Evolutionary conservation across 2,113 vertebrate species (phyloP), one percentile per base, ranked within the genome.

Genomic region (Sinocyclocheilus maitianheensis): DNA sequence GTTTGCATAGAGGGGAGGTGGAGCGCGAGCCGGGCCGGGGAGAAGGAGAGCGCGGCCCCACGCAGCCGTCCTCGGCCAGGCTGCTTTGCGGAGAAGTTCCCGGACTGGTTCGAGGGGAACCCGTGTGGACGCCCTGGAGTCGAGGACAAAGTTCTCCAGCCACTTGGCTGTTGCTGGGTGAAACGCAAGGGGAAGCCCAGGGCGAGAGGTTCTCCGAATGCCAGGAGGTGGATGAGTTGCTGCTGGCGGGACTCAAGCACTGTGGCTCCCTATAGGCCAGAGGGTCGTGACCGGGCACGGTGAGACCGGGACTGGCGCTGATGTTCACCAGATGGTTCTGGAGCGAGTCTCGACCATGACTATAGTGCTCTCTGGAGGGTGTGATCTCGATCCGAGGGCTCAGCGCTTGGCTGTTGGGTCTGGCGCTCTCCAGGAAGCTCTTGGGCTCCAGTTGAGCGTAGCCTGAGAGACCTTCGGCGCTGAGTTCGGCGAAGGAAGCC

Each of bases 381-480:
- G 98, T 99, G 94, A 99, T 99, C 92, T 99, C 97, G 84, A 99
- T 99, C 88, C 97, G 96, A 81, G 98, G 98, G 93, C 98, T 99
- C 85, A 96, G 94, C 88, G 97, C 95, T 88, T 97, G 93, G 90
- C 95, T 96, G 22, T 91, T 86, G 40, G 95, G 92, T 90, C 92
- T 96, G 91, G 89, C 90, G 85, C 92, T 91, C 92, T 96, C 96
- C 94, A 95, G 94, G 91, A 96, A 95, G 95, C 91, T 95, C 92
- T 94, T 91, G 92, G 95, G 92, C 95, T 97, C 97, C 94, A 95
- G 93, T 92, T 96, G 94, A 92, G 95, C 96, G 79, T 96, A 98
- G 83, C 93, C 96, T 84, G 95, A 90, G 63, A 96, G 95, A 89
- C 94, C 94, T 87, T 97, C 95, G 20, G 95, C 89, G 91, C 93